Evolutionary conservation across 2,888 invertebrate genomes (phyloP).

Genomic region (Chloromyia formosa): DNA sequence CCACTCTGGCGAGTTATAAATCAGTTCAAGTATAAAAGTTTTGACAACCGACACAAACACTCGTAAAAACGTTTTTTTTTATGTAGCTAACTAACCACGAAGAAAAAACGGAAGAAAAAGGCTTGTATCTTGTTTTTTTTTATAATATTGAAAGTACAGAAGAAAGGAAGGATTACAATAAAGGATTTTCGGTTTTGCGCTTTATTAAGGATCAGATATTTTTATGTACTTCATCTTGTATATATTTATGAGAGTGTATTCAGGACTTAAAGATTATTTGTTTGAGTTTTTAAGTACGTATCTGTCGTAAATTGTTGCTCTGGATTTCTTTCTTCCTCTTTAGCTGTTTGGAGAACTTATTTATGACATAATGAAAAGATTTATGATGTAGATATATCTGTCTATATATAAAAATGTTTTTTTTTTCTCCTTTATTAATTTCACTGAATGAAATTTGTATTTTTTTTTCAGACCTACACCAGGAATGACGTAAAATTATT

Average conservation of each 20-base stretch:
- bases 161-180: slow-evolving; percentile 31
- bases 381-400: too few species aligned
- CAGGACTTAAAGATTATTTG: slow-evolving; percentile 3
- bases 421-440: too few species aligned
- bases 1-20: slow-evolving; percentile 51
- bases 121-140: background rate
- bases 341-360: background rate
- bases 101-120: background rate
- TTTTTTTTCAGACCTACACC: too few species aligned
- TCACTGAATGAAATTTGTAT: too few species aligned
- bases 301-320: too few species aligned
- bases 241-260: slow-evolving; percentile 10
- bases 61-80: slow-evolving; percentile 27
- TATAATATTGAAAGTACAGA: background rate
- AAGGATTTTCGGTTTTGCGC: slow-evolving; percentile 15
- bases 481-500: too few species aligned
- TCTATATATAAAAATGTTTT: too few species aligned
- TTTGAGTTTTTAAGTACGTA: slow-evolving; percentile 30
- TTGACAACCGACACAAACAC: slow-evolving; percentile 55
- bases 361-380: background rate
- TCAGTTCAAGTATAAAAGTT: slow-evolving; percentile 58
- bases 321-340: background rate
- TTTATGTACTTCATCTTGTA: background rate
- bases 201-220: slow-evolving; percentile 10
- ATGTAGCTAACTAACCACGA: slow-evolving; percentile 2